Base-by-base conservation (phyloP, 1,140 invertebrate genomes). In the Melipona quadrifasciata region DNA sequence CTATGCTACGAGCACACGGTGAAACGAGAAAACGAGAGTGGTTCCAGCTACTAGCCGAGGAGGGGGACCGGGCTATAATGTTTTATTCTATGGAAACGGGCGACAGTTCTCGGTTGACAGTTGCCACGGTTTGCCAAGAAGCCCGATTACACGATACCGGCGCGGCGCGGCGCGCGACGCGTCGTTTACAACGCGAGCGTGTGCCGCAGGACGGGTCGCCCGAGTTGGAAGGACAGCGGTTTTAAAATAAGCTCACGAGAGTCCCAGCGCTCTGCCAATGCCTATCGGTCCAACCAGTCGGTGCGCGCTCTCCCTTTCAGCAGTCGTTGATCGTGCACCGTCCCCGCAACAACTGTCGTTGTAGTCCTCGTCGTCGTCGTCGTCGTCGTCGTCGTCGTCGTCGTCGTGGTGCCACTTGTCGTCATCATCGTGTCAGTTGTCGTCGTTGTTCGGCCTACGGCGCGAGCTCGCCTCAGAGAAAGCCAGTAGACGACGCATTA, bases 191-290 rank as follows among this genome's bases (percentile, higher is more conserved):
- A 51, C 34, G 39, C 39, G 84, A 61, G 75, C 70, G 80, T 67
- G 64, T 76, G 73, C 65, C 87, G 77, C 73, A 86, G 80, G 87
- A 87, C 75, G 73, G 81, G 6, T 81, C 77, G 84, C 53, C 51
- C 73, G 82, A 80, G 89, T 93, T 91, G 90, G 93, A 94, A 94
- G 93, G 93, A 94, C 93, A 93, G 93, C 73, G 87, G 93, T 94
- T 93, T 94, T 94, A 94, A 94, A 94, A 94, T 94, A 94, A 92
- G 91, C 90, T 89, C 67, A 24, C 91, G 90, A 75, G 78, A 82
- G 88, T 84, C 89, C 78, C 87, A 90, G 89, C 86, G 91, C 91
- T 89, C 74, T 92, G 92, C 90, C 92, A 91, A 93, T 93, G 92
- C 68, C 89, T 80, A 91, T 87, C 88, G 82, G 87, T 75, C 58